Evolutionary conservation across 2,113 vertebrate genomes (phyloP), one percentile per base, ranked within the genome.

Genomic region (Eptatretus burgeri): DNA sequence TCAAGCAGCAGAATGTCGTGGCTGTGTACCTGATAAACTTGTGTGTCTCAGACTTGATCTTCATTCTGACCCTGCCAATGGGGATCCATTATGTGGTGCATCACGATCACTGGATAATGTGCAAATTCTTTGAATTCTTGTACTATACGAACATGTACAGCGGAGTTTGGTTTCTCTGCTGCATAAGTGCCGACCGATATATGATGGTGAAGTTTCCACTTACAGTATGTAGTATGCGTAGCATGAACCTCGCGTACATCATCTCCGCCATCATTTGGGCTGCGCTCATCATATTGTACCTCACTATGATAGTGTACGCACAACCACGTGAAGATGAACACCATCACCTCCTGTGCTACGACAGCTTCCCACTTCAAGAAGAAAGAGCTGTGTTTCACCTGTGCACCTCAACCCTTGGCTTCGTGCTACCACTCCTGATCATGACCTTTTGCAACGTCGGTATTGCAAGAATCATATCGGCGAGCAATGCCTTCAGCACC

Each of bases 111-210:
- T 89, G 85, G 85, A 82, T 80, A 68, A 81, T 82, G 69, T 89
- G 85, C 77, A 85, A 84, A 64, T 75, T 86, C 50, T 87, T 89
- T 1, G 84, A 83, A 5, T 89, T 89, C 69, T 74, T 89, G 70
- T 86, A 87, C 74, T 89, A 89, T 71, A 86, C 82, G 62, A 89
- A 89, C 67, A 85, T 87, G 72, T 89, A 89, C 64, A 79, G 85
- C 74, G 85, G 84, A 76, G 84, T 87, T 10, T 82, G 82, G 66
- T 89, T 89, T 74, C 80, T 89, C n/a, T 86, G 82, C 74, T 89
- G 85, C 67, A 84, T 89, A 68, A 85, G 83, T 0, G 75, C 86
- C 68, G 85, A 89, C 74, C 77, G 85, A n/a, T 89, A 84, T 74
- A 75, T 89, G 73, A 84, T 84, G 0, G 85, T 89, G 69, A 84